Evolutionary conservation across 2,113 vertebrate species (phyloP), one percentile per base, ranked within the genome.

Genomic region (Tragelaphus imberbis): DNA sequence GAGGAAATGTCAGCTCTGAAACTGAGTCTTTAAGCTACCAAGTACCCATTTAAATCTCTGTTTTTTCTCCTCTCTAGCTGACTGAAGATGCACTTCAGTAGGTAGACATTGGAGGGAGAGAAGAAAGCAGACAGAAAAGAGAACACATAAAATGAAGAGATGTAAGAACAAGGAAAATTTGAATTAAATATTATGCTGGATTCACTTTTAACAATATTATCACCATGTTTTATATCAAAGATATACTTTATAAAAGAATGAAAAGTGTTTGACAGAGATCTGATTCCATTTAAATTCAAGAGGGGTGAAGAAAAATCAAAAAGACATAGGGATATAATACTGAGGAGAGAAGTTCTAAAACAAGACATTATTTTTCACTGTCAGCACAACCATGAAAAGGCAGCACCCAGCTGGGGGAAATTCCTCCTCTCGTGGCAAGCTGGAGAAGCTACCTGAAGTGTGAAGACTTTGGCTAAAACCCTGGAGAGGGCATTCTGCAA

Each of bases 401-500:
- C 85, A 90, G 85, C 47, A 85, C 23, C 47, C 58, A 84, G 44
- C 33, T 40, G 7, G 2, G 16, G 47, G n/a, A 91, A 40, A 85
- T 15, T 21, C 10, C 7, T 28, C 40, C 47, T 75, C 47, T 87
- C 11, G 0, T 44, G 56, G 40, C 14, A 90, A 85, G 68, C 87
- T 89, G 79, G 53, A 92, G 27, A 56, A 65, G 21, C 40, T 33
- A 65, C 19, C 71, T 90, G 56, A 92, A 93, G 25, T 36, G 51
- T 55, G 25, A 79, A 80, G 49, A 55, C 40, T 71, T 87, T 79
- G 51, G 40, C 49, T 97, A 77, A 94, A 89, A 81, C 28, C 92
- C 86, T 93, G 30, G 33, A 92, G 86, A 65, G 63, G 36, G 33
- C 84, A 86, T 95, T 85, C 79, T 94, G 91, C 88, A 63, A 82